Evolutionary conservation across 2,888 invertebrate genomes (phyloP), one percentile per base, ranked within the genome.

Genomic region (Hedychridium roseum): DNA sequence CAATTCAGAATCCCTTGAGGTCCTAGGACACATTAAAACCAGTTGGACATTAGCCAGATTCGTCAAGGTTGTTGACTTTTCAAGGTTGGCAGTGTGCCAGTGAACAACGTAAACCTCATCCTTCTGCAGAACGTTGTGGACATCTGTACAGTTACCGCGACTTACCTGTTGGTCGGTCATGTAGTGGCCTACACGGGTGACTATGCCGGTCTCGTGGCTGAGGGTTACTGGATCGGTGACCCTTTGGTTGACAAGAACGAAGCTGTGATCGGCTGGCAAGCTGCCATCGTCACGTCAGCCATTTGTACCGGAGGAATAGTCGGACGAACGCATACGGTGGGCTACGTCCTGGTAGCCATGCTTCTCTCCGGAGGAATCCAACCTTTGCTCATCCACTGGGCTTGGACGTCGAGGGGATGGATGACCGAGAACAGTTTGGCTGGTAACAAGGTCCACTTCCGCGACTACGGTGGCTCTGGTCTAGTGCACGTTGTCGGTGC

Each of bases 331-430:
- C 70, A 72, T 28, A 54, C 71, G 9, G 34, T 73, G n/a, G 74
- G 60, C 2, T 68, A 55, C 45, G 55, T 66, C 21, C 53, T 61
- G 27, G 60, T 68, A 26, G 69, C 68, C 3, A 39, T 65, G 0
- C 14, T 79, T 1, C 55, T 74, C 6, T 63, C 73, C 2, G 68
- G 67, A 0, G 3, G 78, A 3, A 39, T 73, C 23, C 72, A 75
- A 43, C 79, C 79, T 0, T 40, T 80, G 2, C 27, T 76, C 4
- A 70, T 79, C 15, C 76, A 75, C 46, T 80, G 79, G 79, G 57
- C 68, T n/a, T 78, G 76, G 75, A 65, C 69, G 9, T 39, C 56
- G 1, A 28, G 62, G 2, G 79, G 79, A 6, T 78, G 79, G 76
- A 73, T 79, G 73, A 57, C 54, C 2, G 50, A 45, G 2, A 61